Evolutionary conservation across 2,113 vertebrate genomes (phyloP), one percentile per base, ranked within the genome.

Genomic region (Anser cygnoides): DNA sequence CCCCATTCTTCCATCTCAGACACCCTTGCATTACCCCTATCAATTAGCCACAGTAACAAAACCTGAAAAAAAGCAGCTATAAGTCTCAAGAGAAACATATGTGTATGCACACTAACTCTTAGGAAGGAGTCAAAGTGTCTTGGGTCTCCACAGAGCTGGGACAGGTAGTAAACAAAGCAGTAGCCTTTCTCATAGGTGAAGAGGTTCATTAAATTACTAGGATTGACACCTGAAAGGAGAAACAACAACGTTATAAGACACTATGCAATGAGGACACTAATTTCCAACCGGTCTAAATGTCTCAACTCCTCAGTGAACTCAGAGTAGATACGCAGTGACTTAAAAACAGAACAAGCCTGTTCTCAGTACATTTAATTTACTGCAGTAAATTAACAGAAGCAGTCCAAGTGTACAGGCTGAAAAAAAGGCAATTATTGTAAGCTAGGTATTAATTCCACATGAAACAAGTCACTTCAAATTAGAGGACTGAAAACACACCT

Each of bases 131-230:
- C 99, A 15, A 99, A 99, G 94, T 97, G 98, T 61, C 98, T 96
- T 57, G 98, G 98, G 90, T 99, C 99, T 8, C 99, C 99, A 15
- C 99, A 98, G 52, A 99, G 98, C 97, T 99, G 98, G 5, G 99
- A 99, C 94, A 99, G 97, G 97, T 99, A 99, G 57, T 99, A 98
- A 86, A 99, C 98, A 23, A 99, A 99, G 94, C 99, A 99, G 98
- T 99, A 99, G 57, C 99, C 99, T 97, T 99, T 99, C 98, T 99
- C 99, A 14, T 99, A 99, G 50, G 99, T 99, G 97, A 99, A 99
- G 43, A 99, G 98, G 89, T 99, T 99, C 99, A 99, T 99, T 94
- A 99, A 97, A 94, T 99, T 99, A 98, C 99, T 99, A 80, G 99
- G 99, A 90, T 99, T 99, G 96, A 99, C 99, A 76, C 99, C 99